These are phyloP conservation scores for Gnatocerus cornutus DNA, from an alignment of 2,888 invertebrate species.

Conservation along the genomic window DNA sequence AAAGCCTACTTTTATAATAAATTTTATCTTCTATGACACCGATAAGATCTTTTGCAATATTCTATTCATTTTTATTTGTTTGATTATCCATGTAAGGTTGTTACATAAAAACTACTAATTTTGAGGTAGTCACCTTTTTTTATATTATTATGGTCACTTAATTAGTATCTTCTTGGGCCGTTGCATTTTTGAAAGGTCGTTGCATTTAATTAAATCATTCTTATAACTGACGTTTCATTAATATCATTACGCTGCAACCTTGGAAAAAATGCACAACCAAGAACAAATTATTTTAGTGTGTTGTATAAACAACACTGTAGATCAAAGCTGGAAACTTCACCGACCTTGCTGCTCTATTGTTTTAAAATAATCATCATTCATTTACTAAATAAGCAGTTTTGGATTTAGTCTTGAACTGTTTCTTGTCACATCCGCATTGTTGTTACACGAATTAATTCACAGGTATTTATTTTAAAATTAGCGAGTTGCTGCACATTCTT, in stretches of 20 bases:
- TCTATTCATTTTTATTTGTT: too few relatives aligned
- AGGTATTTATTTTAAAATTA: too few relatives aligned
- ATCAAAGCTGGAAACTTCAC: slow-evolving; percentile 4
- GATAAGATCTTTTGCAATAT: too few relatives aligned
- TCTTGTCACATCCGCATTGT: slow-evolving; percentile 3
- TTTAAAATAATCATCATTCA: slow-evolving; percentile 6
- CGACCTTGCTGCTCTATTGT: slow-evolving; percentile 25
- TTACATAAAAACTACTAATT: too few relatives aligned
- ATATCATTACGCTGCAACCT: slow-evolving; percentile 21
- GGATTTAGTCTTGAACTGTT: slow-evolving; percentile 2
- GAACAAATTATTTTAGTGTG: slow-evolving; percentile 5
- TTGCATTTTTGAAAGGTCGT: slow-evolving; percentile 11
- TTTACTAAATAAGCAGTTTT: slow-evolving; percentile 3
- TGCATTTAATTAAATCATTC: slow-evolving; percentile 1
- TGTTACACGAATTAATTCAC: too few relatives aligned
- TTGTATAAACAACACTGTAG: slow-evolving; percentile 1
- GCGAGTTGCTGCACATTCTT: too few relatives aligned
- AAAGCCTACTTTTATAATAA: too few relatives aligned
- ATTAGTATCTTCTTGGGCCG: too few relatives aligned
- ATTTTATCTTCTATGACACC: too few relatives aligned
- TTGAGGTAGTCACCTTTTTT: too few relatives aligned
- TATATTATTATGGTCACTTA: too few relatives aligned
- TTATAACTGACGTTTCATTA: neutral
- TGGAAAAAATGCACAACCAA: slow-evolving; percentile 22
- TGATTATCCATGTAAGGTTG: too few relatives aligned